Evolutionary conservation across 2,888 invertebrate genomes (phyloP), one percentile per base, ranked within the genome.

Genomic region (Drosophila diplacantha): DNA sequence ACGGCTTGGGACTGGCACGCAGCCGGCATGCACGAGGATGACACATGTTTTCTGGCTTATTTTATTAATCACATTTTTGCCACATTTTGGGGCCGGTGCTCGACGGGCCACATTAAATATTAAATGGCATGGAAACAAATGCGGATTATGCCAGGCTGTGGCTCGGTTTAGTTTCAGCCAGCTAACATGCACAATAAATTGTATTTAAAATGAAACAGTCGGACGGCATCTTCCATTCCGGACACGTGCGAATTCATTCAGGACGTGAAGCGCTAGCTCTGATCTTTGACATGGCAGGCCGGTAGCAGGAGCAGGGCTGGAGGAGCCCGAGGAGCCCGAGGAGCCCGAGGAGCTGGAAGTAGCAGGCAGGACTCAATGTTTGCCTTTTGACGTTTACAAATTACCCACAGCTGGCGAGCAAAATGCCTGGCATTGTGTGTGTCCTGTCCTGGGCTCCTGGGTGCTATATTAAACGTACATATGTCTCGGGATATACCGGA

Each of bases 301-400:
- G 59, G 52, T 41, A 56, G 22, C 31, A 12, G 44, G 37, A 47
- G 20, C 37, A 24, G 24, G 22, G 3, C n/a, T n/a, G 22, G 3
- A 22, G 22, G 4, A 22, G 22, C 22, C 20, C n/a, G n/a, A n/a
- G 20, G 1, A 22, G 22, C 22, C 11, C 20, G 37, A 31, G 14
- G 24, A 32, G 29, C 14, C 5, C 14, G 14, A 14, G 49, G 38
- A 47, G 29, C 16, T 39, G 41, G 61, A 55, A 44, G 34, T 41
- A 65, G 65, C 46, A 60, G 54, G 56, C 61, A 69, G 70, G 68
- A 83, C 74, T 80, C 75, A 69, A 80, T 83, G 83, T 83, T 79
- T 79, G 78, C 78, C 75, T 81, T 83, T 81, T 79, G 78, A 83
- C 78, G 81, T 79, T 79, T 79, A 79, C 78, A 79, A 79, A 79